phyloP scores from a whole-genome alignment of 1,140 invertebrate genomes.

The Eufriesea mexicana region DNA sequence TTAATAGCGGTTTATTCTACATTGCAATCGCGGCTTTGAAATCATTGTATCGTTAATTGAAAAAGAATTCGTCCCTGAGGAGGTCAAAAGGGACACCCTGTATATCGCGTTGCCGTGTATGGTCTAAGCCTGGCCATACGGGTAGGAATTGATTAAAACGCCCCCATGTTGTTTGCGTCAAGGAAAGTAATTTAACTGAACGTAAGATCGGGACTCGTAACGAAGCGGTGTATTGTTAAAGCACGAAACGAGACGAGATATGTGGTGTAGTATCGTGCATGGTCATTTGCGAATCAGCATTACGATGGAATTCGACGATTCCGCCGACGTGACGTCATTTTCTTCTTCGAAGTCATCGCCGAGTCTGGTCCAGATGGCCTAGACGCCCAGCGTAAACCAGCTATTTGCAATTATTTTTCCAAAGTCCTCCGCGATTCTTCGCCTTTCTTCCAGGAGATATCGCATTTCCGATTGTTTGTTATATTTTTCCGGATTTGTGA shows the following conservation, averaged over 20 bases:
- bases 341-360: constrained; percentile 35
- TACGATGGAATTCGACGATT: constrained; percentile 37
- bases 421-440: background rate
- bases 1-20: too few relatives aligned
- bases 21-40: too few relatives aligned
- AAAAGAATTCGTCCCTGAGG: too few relatives aligned
- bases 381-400: background rate
- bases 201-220: background rate
- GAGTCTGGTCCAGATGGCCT: background rate
- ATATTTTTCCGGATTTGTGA: too few relatives aligned
- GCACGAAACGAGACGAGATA: background rate
- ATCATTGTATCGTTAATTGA: too few relatives aligned
- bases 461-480: too few relatives aligned
- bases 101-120: too few relatives aligned
- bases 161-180: background rate
- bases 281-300: constrained; percentile 26
- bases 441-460: too few relatives aligned
- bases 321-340: constrained; percentile 38
- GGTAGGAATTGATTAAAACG: too few relatives aligned
- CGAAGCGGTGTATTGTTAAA: background rate
- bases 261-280: background rate
- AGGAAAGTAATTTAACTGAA: background rate
- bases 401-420: background rate
- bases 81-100: too few relatives aligned
- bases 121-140: too few relatives aligned